Evolutionary conservation across 2,113 vertebrate species (phyloP), one percentile per base, ranked within the genome.

Genomic region (Rhodinocichla rosea): DNA sequence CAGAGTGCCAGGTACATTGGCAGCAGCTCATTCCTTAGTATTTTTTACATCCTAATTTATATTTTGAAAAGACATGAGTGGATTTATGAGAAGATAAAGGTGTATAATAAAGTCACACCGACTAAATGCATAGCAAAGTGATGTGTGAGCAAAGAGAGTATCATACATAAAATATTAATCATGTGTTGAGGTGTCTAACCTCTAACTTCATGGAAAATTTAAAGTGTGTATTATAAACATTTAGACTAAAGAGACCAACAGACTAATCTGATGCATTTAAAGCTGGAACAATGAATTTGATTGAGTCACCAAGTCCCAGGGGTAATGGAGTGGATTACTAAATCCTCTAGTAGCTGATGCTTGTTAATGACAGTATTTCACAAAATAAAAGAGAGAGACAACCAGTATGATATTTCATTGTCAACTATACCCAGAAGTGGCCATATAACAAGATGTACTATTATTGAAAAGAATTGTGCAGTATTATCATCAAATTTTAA

Each of bases 1-100:
- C 19, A 62, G 40, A 69, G 19, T 0, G 0, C 18, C 15, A 7
- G 1, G 0, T 22, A 45, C 11, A 35, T 1, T 22, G 27, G 19
- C 18, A 56, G 20, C 20, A 71, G 27, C 33, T 68, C 26, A 27
- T 35, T 62, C 65, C 57, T 56, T 64, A 39, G 7, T 76, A 56
- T 11, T 56, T 75, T 40, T 69, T 27, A 62, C 21, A 23, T 23
- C 35, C 23, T 35, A 13, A 76, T 56, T 87, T 50, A 69, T 12
- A 52, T 15, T 63, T 85, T 88, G 45, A 73, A 68, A 56, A 76
- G 2, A 30, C 37, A 49, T 35, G 1, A 65, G 23, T 30, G 21
- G 55, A 74, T 70, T 77, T 87, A 74, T 35, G 13, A 85, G 49
- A 79, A 78, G 35, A 68, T 47, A 83, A 76, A 95, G 26, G 63